Base-by-base conservation (phyloP, 2,113 vertebrate species). In the Corythaeola cristata region DNA sequence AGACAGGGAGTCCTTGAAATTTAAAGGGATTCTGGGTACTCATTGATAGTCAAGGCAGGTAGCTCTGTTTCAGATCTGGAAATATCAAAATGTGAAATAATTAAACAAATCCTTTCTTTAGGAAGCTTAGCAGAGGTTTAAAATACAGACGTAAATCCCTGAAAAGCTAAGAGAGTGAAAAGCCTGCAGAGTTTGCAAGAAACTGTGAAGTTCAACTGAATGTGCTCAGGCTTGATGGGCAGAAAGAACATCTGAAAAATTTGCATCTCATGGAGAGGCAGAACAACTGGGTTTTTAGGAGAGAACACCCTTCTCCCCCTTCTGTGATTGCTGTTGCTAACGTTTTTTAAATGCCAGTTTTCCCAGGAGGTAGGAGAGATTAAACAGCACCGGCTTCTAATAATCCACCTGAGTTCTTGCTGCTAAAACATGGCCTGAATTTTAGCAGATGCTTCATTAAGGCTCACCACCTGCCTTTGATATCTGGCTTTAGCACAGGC, bases 361-460 rank as follows among this genome's bases (percentile, higher is more conserved):
- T 95, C 93, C 76, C 84, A 72, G 90, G 68, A 89, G 73, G 89
- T 75, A 39, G 49, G 24, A 67, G 55, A 82, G 58, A 90, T 93
- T 92, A 93, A 95, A 68, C 21, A 68, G 83, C 73, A 56, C 75
- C 62, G 2, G 0, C 53, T 93, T 94, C 68, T 94, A 64, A 91
- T 95, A 96, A 91, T 81, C 90, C 45, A 35, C 68, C 50, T 44
- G 67, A 86, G 73, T 69, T 35, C 76, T 92, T 91, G 77, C 81
- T 92, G 86, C 73, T 89, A 53, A 93, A 95, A 67, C 76, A 89
- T 9, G 16, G 67, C 59, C 68, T 92, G 85, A 93, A 87, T 95
- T 93, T 95, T 58, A 76, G 92, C 49, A 82, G 92, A 71, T 93
- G 62, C 84, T 93, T 95, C 73, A 78, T 95, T 95, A 95, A 79